Evolutionary conservation across 2,113 vertebrate species (phyloP), one percentile per base, ranked within the genome.

Genomic region (Sebastes fasciatus): DNA sequence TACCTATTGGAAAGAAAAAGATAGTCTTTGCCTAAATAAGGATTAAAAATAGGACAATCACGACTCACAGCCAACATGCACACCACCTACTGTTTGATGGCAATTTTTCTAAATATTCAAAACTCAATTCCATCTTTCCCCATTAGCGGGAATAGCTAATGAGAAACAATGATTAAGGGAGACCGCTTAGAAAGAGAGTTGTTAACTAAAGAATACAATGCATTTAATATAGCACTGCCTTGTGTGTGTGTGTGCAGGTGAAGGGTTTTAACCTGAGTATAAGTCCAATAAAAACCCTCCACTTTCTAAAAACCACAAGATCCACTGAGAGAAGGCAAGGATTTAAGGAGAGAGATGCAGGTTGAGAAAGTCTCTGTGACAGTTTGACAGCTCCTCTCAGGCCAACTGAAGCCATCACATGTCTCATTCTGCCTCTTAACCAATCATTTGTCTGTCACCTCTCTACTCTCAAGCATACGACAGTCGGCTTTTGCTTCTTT

Each of bases 311-410:
- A 79, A 54, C 65, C 40, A 43, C 66, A 66, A 40, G 11, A 62
- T 55, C 14, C 67, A 16, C 9, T 12, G 66, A 14, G 68, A 75
- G 62, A 48, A 52, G 74, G 72, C 63, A 57, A 51, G 13, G 58
- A 61, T 80, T 78, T 66, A 61, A 60, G 46, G 43, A 7, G 23
- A 60, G 55, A 17, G 42, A 77, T 54, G n/a, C 13, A 67, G 55
- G 14, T 54, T 69, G 48, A 69, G 54, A 65, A 48, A 84, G 66
- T 79, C 42, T 85, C 64, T 66, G 23, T 70, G 88, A 83, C 77
- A 83, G 55, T 86, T 90, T 90, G 88, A 82, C 80, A 86, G 68
- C 64, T 80, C 42, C 26, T 77, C 19, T 80, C 42, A 66, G 70
- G 23, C 76, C 77, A 23, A 14, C 81, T 73, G 79, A 83, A 83